These are phyloP conservation scores for Aphaenogaster ashmeadi DNA, from an alignment of 1,140 invertebrate genomes.

Conservation along the genomic window DNA sequence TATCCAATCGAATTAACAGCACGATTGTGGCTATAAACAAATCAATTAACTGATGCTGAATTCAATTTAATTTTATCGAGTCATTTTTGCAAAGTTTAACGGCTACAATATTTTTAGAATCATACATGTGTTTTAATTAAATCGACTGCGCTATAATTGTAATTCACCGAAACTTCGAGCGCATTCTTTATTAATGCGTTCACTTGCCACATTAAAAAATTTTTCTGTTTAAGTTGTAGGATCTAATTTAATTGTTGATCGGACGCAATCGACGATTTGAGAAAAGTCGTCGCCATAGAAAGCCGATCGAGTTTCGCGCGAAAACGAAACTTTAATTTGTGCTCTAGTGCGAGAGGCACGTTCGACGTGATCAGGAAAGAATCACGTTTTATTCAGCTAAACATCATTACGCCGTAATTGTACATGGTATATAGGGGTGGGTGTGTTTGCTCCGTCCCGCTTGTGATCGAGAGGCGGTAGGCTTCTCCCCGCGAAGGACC, in stretches of 20 bases:
- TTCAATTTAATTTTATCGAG: background rate
- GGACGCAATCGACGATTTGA: background rate
- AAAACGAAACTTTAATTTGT: background rate
- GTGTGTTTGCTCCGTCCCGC: background rate
- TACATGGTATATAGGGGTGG: background rate
- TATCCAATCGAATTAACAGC: constrained; percentile 27
- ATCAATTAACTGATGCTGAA: background rate
- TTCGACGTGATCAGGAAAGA: background rate
- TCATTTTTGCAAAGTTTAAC: background rate
- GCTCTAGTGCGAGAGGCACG: background rate
- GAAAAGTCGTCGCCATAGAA: background rate
- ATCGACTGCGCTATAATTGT: background rate
- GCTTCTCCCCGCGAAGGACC: constrained; percentile 22
- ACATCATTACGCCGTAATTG: constrained; percentile 18
- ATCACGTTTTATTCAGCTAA: constrained; percentile 23
- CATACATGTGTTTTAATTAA: background rate
- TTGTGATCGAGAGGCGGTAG: constrained; percentile 38
- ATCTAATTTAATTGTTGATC: background rate
- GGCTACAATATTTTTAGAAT: background rate
- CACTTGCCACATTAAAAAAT: background rate
- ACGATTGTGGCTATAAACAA: background rate
- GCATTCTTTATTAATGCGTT: background rate
- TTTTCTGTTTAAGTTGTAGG: background rate
- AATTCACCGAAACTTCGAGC: background rate
- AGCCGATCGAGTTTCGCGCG: background rate